Evolutionary conservation across 2,113 vertebrate species (phyloP), one percentile per base, ranked within the genome.

Genomic region (rabbit (Oryctolagus cuniculus)): DNA sequence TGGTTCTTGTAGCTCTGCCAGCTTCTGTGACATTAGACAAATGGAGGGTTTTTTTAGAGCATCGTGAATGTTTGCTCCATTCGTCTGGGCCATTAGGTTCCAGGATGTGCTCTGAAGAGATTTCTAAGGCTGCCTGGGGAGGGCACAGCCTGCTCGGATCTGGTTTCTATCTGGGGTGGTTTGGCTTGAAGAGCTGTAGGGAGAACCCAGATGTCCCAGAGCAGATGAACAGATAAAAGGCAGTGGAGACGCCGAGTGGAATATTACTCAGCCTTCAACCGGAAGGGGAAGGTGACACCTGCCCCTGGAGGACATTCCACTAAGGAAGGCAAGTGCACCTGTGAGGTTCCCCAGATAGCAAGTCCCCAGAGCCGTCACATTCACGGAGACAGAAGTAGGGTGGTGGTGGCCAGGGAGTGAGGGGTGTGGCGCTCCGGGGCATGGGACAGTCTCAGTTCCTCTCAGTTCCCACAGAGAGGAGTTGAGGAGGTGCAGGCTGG

Each of bases 201-300:
- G 55, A 84, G 34, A 29, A 16, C 51, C 38, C 31, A 38, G 17
- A 22, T 36, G 29, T 53, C 64, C 51, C 8, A 11, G 25, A 10
- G 3, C 0, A 11, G 36, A 6, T 21, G 29, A 70, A n/a, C 19
- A 6, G 4, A 3, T 51, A 38, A 53, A 63, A 5, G 0, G 17
- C 3, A 0, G 1, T 69, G 0, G 22, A 2, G 10, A 25, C 27
- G 6, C 34, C 24, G 24, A 0, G 5, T 12, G 8, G n/a, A 12
- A 2, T 16, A 4, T 55, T 17, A 7, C 31, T 72, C 34, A 2
- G 25, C 51, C 44, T 63, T 16, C 2, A 17, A 34, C 3, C 70
- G 67, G 63, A 51, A 70, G 69, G 38, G 5, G 4, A 69, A 17
- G 17, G 53, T 15, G 17, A 15, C 90, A 13, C 38, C 3, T 10